A percentile compares a stretch with the other conserved stretches of the same genome.
Evolutionary conservation across 2,113 vertebrate genomes (phyloP).

Genomic region (Podarcis muralis): DNA sequence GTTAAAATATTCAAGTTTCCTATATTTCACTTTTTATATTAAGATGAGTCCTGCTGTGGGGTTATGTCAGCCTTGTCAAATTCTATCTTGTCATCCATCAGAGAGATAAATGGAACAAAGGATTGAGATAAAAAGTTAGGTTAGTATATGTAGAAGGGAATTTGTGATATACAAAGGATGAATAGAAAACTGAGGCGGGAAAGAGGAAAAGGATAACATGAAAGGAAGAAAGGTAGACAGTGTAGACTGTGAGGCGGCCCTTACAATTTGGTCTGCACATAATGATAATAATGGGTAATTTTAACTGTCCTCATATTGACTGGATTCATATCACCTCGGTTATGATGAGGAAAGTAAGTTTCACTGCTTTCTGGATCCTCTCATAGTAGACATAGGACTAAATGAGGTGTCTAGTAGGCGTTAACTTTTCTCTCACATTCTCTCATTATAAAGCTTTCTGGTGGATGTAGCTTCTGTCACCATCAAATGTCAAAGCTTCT

Average conservation of each 20-base stretch:
- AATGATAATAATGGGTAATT: background rate
- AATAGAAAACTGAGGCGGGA: slow-evolving; percentile 34
- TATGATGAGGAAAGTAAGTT: background rate
- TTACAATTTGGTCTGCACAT: slow-evolving; percentile 3
- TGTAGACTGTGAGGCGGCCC: background rate
- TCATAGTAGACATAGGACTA: background rate
- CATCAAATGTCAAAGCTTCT: background rate
- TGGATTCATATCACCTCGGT: background rate
- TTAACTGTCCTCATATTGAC: background rate
- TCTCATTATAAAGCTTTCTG: background rate
- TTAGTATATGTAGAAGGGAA: slow-evolving; percentile 50
- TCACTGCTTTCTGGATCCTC: background rate
- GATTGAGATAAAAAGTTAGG: slow-evolving; percentile 56
- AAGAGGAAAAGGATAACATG: background rate
- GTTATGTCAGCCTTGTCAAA: slow-evolving; percentile 66
- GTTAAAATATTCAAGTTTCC: slow-evolving; percentile 57
- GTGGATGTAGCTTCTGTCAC: background rate
- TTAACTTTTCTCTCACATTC: background rate
- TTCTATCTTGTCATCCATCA: slow-evolving; percentile 66
- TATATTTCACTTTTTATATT: slow-evolving; percentile 45
- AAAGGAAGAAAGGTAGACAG: slow-evolving; percentile 14
- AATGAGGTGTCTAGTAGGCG: background rate
- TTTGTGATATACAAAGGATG: slow-evolving; percentile 35
- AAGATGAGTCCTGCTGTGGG: slow-evolving; percentile 50
- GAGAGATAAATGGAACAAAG: slow-evolving; percentile 64